Base-by-base conservation (phyloP, 2,888 invertebrate species). In the Flabesymbios commensalis region DNA sequence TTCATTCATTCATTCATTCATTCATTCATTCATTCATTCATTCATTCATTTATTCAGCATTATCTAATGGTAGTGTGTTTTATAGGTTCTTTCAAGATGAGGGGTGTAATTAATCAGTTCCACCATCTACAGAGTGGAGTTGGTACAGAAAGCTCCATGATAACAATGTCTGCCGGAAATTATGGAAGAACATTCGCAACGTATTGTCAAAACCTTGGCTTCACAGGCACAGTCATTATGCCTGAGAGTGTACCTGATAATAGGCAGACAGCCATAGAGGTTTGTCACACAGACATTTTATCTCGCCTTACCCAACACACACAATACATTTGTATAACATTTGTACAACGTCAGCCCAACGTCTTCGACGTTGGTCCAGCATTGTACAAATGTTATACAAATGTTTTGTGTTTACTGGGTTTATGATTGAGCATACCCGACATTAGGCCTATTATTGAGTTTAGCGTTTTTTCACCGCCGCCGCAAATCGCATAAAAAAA, bases 151-250 rank as follows among this genome's bases (percentile, higher is more conserved):
- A 69, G 53, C n/a, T 65, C 69, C 56, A 68, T 77, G 26, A 69
- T 81, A 5, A 76, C 80, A 0, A 74, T 78, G 69, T 82, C 81
- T 22, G 81, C 78, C 22, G 81, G 81, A 22, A 82, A 82, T 61
- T 82, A 79, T 70, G 82, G 82, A n/a, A 78, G 76, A 59, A 76
- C 81, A 2, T 81, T 82, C 67, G 78, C 79, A 4, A 71, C 73
- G 57, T 70, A 75, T 33, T 68, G 75, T 49, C 63, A 68, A 3
- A 58, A 65, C 26, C 31, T 65, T 31, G 67, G 68, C 17, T 60
- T 75, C 7, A 59, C 68, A 7, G 78, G 75, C 1, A 45, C 72
- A 14, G 75, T 79, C 43, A 39, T 81, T 1, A 77, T 82, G 75
- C 78, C 80, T 4, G 69, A 74, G 3, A 74, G 75, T 22, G 81